Base-by-base conservation (phyloP, 2,888 invertebrate genomes). In the Ryuthela nishihirai region DNA sequence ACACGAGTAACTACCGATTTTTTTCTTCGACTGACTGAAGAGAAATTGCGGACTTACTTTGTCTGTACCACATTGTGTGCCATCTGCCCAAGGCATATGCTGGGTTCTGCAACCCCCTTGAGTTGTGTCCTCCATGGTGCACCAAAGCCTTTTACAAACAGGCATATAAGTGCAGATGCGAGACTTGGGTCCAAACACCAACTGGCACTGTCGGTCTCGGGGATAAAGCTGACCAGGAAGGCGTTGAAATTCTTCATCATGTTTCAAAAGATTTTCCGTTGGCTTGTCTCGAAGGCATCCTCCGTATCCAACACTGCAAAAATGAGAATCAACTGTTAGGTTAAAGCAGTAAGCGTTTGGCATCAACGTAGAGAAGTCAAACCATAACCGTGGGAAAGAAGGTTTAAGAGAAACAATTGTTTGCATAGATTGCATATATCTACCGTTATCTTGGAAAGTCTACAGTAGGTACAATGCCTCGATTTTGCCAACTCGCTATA, bases 51-150 rank as follows among this genome's bases (percentile, higher is more conserved):
- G n/a, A 49, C 59, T 52, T 60, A 72, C 72, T 67, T 77, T 79
- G 60, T 76, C 74, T 65, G 71, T 65, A 18, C 80, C 83, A 74
- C 92, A 92, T 0, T 80, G 76, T 0, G 91, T 91, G 3, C 91
- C 91, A 71, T 92, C 91, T 0, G 90, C 90, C 91, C 90, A 91
- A 0, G 90, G 91, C 80, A 87, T 83, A 72, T 87, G 85, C 66
- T 86, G 85, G 0, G 88, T 88, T 32, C 82, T 79, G 72, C 91
- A 91, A 2, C 83, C 82, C 58, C 75, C 73, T 44, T 76, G 74
- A 62, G 74, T 69, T 39, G 71, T 77, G 62, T 78, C 78, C 48
- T 78, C 77, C 43, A 78, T 79, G 40, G 83, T 84, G 73, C 91
- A 92, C 87, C 88, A 91, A 54, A 92, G 76, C 65, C 82, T 79